Base-by-base conservation (phyloP, 2,113 vertebrate genomes). In the Bubo bubo region DNA sequence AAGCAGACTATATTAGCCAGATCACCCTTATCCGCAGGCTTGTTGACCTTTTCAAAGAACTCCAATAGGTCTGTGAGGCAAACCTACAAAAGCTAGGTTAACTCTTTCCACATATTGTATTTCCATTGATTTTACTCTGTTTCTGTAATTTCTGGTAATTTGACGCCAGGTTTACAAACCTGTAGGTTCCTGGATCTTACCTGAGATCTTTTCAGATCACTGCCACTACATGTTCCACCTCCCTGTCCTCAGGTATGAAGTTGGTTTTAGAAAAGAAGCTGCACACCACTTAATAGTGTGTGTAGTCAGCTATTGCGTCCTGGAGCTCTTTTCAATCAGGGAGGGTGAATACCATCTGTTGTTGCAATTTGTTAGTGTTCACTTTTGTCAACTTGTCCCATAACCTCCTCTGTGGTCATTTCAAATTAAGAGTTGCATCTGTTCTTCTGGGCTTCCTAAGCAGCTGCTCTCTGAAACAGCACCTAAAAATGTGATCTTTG, bases 401-500 rank as follows among this genome's bases (percentile, higher is more conserved):
- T 70, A 94, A 92, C 75, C 67, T 94, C 75, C 76, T 88, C 68
- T 70, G 59, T 92, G 86, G 75, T 86, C 72, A 91, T 92, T 96
- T 92, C 79, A 96, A 86, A 86, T 95, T 88, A 96, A 95, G 93
- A 91, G 86, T 62, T 94, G 41, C 76, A 77, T 86, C 94, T 96
- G 88, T 80, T 95, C 63, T 86, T 86, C 59, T 62, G 59, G 37
- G 45, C 73, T 93, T 96, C 64, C 68, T 86, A 58, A 83, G 72
- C 79, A 93, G 58, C 86, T 93, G 81, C 55, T 94, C 50, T 80
- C 71, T 41, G 60, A 83, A 95, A 88, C n/a, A 50, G 50, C 67
- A 67, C 55, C 72, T 84, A 35, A 93, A 93, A 86, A 70, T 71
- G 63, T 56, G 72, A 66, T 80, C 23, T 92, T 91, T 91, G 88